These are phyloP conservation scores for Bembecia ichneumoniformis DNA, from an alignment of 2,888 invertebrate species.

Conservation along the genomic window DNA sequence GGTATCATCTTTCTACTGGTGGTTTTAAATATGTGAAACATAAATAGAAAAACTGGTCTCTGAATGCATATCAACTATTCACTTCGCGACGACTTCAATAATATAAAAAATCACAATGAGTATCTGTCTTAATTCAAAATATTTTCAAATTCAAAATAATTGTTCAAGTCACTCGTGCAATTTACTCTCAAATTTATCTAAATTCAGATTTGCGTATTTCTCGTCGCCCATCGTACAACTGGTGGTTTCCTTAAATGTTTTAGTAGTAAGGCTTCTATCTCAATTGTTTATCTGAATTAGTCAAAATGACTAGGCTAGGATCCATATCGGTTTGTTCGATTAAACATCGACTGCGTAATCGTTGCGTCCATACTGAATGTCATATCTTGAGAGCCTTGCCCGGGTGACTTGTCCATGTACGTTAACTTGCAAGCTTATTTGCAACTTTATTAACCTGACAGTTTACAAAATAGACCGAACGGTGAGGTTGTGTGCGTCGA, in stretches of 20 bases:
- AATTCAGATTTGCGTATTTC: no score
- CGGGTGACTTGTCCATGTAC: conserved; percentile 55
- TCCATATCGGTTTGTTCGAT: conserved; percentile 23
- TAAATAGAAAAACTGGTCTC: conserved; percentile 1
- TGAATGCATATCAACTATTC: conserved; percentile 1
- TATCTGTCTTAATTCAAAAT: no score
- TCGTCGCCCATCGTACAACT: no score
- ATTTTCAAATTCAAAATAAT: no score
- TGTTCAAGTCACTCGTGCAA: no score
- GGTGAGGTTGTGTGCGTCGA: conserved; percentile 17
- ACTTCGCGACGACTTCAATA: not conserved
- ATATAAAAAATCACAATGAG: no score
- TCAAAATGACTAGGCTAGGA: conserved; percentile 5
- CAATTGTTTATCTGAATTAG: not conserved
- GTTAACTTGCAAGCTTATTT: conserved; percentile 51
- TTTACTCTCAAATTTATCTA: no score
- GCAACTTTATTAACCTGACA: conserved; percentile 49
- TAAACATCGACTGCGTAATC: conserved; percentile 36
- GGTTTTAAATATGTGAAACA: conserved; percentile 1
- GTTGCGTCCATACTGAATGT: conserved; percentile 43
- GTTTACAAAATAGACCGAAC: conserved; percentile 28
- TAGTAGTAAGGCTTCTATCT: not conserved
- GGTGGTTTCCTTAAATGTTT: no score
- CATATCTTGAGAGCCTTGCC: conserved; percentile 54
- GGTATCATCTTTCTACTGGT: not conserved